Evolutionary conservation across 2,797 vertebrate species (phyloP).

Genomic region (Sebastes diploproa): DNA sequence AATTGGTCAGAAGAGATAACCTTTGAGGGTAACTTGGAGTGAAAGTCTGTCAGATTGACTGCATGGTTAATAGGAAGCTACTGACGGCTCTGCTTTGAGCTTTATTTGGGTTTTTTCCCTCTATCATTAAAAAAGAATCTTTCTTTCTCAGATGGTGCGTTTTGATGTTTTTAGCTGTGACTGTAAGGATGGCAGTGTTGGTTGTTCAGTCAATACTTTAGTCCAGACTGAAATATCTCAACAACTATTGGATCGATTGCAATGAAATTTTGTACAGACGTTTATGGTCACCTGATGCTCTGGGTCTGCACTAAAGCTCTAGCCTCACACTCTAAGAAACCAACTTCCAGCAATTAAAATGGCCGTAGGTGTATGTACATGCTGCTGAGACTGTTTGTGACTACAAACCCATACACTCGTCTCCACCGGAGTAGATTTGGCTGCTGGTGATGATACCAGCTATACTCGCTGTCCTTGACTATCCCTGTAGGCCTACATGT

Average conservation of each 20-base stretch:
- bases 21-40: background rate
- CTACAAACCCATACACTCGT: too few relatives aligned
- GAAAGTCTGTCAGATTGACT: background rate
- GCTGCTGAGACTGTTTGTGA: too few relatives aligned
- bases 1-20: slow-evolving; percentile 14
- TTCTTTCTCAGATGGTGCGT: background rate
- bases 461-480: too few relatives aligned
- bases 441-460: too few relatives aligned
- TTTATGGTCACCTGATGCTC: too few relatives aligned
- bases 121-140: background rate
- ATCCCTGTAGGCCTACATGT: background rate
- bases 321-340: background rate
- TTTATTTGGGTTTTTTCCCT: background rate
- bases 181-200: background rate
- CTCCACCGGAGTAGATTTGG: too few relatives aligned
- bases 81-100: background rate
- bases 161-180: background rate
- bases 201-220: background rate
- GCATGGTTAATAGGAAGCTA: background rate
- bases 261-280: background rate
- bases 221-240: background rate
- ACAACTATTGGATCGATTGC: background rate
- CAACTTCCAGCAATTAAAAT: background rate
- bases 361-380: too few relatives aligned
- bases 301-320: too few relatives aligned